Base-by-base conservation (phyloP, 2,113 vertebrate species). In the Prunella fulvescens region DNA sequence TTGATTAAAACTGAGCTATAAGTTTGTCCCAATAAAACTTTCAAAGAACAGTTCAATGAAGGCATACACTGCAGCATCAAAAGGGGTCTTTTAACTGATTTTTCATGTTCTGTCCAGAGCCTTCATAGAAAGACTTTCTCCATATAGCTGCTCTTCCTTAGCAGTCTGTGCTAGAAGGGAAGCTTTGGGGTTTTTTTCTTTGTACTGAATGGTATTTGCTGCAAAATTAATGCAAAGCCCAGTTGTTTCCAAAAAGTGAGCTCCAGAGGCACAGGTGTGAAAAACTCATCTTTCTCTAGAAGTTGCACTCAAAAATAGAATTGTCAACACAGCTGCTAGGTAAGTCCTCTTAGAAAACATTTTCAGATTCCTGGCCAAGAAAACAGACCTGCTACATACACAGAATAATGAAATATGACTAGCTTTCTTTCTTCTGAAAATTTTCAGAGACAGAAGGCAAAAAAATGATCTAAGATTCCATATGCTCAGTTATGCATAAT, bases 271-370 rank as follows among this genome's bases (percentile, higher is more conserved):
- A 88, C 92, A 96, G 86, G 93, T 96, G 92, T 93, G 80, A 95
- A 96, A 96, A 96, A 73, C 61, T 90, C 80, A 23, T 95, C 94
- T 82, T 86, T 10, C 90, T 94, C 77, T 93, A 91, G 86, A 93
- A 93, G 83, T 79, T 91, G 61, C 31, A 65, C 53, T 95, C 89
- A 93, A 86, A 95, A 95, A 93, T 88, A 86, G 72, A 92, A 93
- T 91, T 92, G 80, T 96, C 94, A 96, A 92, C 91, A 92, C 95
- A 97, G 95, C 94, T 96, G 95, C 56, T 94, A 81, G 76, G 15
- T 91, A 92, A 93, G 83, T 86, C 91, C 80, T 95, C 83, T 74
- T 91, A 94, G 88, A 92, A 92, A 93, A 87, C 25, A 19, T 87
- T 92, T 96, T 88, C 51, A 60, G 65, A 79, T 47, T 91, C 69